Evolutionary conservation across 2,113 vertebrate genomes (phyloP).

Genomic region (Esox niger): DNA sequence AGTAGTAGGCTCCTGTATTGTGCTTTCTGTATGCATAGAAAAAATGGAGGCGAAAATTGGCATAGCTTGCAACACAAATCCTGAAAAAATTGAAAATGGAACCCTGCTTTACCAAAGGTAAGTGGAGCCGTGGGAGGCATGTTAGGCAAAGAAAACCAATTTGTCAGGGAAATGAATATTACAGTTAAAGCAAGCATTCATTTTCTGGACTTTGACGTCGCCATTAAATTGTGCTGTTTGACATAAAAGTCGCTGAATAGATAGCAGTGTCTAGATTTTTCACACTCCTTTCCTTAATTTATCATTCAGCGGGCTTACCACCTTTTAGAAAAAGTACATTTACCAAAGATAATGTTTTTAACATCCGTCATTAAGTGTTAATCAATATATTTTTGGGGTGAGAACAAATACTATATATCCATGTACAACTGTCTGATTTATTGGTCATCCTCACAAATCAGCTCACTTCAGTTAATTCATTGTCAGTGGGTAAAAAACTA

Average conservation of each 20-base stretch:
- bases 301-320: conserved; percentile 16
- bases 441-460: not conserved
- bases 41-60: conserved; percentile 15
- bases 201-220: conserved; percentile 54
- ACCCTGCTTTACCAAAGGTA: not conserved
- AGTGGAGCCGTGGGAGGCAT: conserved; percentile 26
- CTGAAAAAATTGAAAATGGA: conserved; percentile 37
- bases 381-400: not conserved
- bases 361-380: conserved; percentile 10
- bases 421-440: not conserved
- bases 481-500: not conserved
- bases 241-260: conserved; percentile 67
- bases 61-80: too few relatives aligned
- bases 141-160: conserved; percentile 45
- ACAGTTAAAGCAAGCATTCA: conserved; percentile 53
- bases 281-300: conserved; percentile 52
- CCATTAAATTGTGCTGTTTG: conserved; percentile 61
- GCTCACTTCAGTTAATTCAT: not conserved
- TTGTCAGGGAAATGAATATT: conserved; percentile 60
- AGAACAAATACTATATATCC: not conserved
- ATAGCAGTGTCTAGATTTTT: conserved; percentile 55
- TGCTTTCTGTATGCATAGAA: conserved; percentile 10
- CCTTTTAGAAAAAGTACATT: not conserved
- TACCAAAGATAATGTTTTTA: not conserved
- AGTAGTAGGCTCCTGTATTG: too few relatives aligned